Conservation (phyloP, 2,113 vertebrate genomes). For the Phaethornis superciliosus region DNA sequence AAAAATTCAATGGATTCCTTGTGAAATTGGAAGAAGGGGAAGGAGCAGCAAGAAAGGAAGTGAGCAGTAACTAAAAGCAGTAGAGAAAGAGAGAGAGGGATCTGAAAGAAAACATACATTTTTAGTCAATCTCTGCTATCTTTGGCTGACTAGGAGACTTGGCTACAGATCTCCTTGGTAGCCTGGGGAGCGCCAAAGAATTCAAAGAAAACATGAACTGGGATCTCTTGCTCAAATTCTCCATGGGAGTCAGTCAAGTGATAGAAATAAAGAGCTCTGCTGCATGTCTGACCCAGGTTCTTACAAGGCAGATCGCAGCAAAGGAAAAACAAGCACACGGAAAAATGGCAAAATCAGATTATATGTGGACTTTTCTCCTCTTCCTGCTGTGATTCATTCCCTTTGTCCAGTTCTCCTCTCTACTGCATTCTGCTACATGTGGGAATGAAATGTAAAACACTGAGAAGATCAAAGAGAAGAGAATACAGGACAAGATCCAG, state of each 20-base stretch:
- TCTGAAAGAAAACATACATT: not conserved
- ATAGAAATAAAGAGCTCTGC: conserved; percentile 46
- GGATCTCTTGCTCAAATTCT: conserved; percentile 43
- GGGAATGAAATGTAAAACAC: not conserved
- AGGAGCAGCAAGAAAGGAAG: conserved; percentile 7
- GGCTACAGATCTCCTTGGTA: conserved; percentile 3
- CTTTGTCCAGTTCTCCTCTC: not conserved
- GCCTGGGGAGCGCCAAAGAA: conserved; percentile 34
- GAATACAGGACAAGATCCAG: not conserved
- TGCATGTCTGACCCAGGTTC: conserved; percentile 21
- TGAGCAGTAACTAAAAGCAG: conserved; percentile 12
- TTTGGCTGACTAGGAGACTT: conserved; percentile 44
- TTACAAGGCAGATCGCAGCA: not conserved
- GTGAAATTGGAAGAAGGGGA: not conserved
- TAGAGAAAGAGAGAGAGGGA: not conserved
- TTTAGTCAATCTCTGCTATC: conserved; percentile 42
- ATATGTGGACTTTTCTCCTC: not conserved
- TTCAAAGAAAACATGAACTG: conserved; percentile 54
- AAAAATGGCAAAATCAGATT: conserved; percentile 14
- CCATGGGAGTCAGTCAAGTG: conserved; percentile 51
- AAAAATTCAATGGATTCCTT: not conserved
- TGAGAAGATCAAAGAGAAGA: not conserved
- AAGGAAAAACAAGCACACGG: conserved; percentile 26
- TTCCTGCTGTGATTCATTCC: not conserved
- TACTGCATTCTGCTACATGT: not conserved